Base-by-base conservation (phyloP, 2,888 invertebrate genomes). In the Choreutis nemorana region DNA sequence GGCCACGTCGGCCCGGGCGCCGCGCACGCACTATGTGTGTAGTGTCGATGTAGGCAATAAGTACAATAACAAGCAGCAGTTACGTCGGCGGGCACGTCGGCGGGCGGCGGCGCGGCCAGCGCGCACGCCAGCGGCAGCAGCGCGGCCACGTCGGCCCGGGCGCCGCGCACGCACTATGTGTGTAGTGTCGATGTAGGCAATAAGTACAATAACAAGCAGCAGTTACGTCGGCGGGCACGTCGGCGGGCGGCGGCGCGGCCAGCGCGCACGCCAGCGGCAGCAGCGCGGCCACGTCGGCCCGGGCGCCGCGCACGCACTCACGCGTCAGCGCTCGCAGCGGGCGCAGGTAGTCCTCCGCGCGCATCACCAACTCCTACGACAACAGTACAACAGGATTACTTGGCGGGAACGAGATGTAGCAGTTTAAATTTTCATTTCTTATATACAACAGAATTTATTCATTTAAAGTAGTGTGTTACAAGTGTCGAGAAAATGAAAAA, bases 121-220 rank as follows among this genome's bases (percentile, higher is more conserved):
- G 89, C 87, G 30, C 89, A 85, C 31, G 91, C 91, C 36, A 97
- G 87, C 29, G 86, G 86, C 11, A 87, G 71, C 33, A 96, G 82
- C 54, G 90, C 90, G 27, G 85, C 52, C 90, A 95, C 62, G 87
- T 88, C 34, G 85, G 84, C 57, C 1, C 95, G 90, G 83, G 35
- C 93, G 71, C 90, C 89, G 9, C 96, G 85, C 28, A 94, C 90
- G 37, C 94, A 89, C 77, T 97, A n/a, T n/a, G n/a, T n/a, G n/a
- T n/a, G n/a, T n/a, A n/a, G n/a, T n/a, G n/a, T n/a, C n/a, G n/a
- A n/a, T n/a, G n/a, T n/a, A n/a, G n/a, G n/a, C n/a, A n/a, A n/a
- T n/a, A n/a, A n/a, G n/a, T n/a, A n/a, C n/a, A n/a, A n/a, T n/a
- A n/a, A n/a, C n/a, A n/a, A n/a, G n/a, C n/a, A n/a, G n/a, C n/a